A percentile compares a stretch with the other conserved stretches of the same genome.
Evolutionary conservation across 2,113 vertebrate species (phyloP).

Genomic region (Todiramphus chloris): DNA sequence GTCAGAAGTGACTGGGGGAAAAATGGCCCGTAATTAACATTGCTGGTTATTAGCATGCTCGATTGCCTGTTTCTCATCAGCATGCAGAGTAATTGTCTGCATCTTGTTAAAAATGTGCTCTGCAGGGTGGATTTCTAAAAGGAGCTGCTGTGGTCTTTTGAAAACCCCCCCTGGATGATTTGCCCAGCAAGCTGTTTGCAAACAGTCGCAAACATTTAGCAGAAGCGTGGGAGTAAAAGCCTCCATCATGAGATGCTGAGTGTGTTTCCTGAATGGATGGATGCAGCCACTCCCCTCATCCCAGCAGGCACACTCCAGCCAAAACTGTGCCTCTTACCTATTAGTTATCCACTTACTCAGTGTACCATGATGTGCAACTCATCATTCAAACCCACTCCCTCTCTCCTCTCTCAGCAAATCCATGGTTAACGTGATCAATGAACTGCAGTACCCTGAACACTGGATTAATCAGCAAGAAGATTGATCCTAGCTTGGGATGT

Average conservation of each 20-base stretch:
- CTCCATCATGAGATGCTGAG: not conserved
- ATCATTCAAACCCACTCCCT: not conserved
- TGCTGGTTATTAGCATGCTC: not conserved
- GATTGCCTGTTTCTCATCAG: not conserved
- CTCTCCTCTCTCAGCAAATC: not conserved
- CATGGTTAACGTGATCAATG: not conserved
- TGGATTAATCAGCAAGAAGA: not conserved
- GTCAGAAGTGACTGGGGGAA: not conserved
- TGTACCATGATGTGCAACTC: fast-evolving
- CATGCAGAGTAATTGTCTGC: not conserved
- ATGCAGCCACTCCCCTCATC: not conserved
- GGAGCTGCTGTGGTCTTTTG: not conserved
- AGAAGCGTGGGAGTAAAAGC: not conserved
- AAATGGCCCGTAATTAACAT: not conserved
- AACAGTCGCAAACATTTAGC: not conserved
- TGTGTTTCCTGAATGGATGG: not conserved
- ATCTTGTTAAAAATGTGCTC: not conserved
- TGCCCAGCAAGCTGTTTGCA: not conserved
- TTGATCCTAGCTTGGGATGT: not conserved
- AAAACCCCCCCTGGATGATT: not conserved
- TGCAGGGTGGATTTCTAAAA: not conserved
- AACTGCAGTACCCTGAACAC: not conserved
- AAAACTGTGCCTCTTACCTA: not conserved
- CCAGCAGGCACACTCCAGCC: not conserved
- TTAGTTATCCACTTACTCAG: not conserved